Percentiles rank a stretch among this genome's conserved stretches.
These are phyloP conservation scores for Magallana ariakensis DNA, from an alignment of 1,140 invertebrate species.

Conservation along the genomic window DNA sequence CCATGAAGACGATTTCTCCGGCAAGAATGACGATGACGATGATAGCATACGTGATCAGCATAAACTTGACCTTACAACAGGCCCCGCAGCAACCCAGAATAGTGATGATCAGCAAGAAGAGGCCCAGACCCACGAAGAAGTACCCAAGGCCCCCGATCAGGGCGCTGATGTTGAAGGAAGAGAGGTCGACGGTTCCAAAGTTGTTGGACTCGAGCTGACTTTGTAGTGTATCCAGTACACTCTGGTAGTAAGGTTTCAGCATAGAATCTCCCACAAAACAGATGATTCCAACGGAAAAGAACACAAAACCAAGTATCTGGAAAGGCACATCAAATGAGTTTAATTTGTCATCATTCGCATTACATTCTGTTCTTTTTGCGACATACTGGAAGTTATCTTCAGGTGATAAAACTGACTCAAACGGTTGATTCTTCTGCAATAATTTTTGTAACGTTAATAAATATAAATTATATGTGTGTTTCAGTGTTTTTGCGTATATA, in stretches of 20 bases:
- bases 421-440: no score
- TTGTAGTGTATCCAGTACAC: slow-evolving; percentile 43
- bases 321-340: not conserved
- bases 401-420: no score
- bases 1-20: slow-evolving; percentile 59
- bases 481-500: no score
- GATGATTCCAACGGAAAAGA: slow-evolving; percentile 58
- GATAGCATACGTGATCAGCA: slow-evolving; percentile 58
- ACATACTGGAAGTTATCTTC: no score
- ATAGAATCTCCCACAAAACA: slow-evolving; percentile 53
- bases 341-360: no score
- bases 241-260: slow-evolving; percentile 49
- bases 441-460: no score
- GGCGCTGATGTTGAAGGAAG: slow-evolving; percentile 54
- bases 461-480: no score
- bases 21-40: slow-evolving; percentile 54
- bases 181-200: slow-evolving; percentile 37
- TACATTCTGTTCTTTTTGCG: no score
- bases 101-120: slow-evolving; percentile 58
- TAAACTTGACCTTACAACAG: slow-evolving; percentile 58
- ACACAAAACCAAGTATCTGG: slow-evolving; percentile 59
- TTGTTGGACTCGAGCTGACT: slow-evolving; percentile 38
- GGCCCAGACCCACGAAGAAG: slow-evolving; percentile 57
- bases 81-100: slow-evolving; percentile 59
- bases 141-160: slow-evolving; percentile 53